These are phyloP conservation scores for Prunella himalayana DNA, from an alignment of 2,113 vertebrate species.

Conservation along the genomic window DNA sequence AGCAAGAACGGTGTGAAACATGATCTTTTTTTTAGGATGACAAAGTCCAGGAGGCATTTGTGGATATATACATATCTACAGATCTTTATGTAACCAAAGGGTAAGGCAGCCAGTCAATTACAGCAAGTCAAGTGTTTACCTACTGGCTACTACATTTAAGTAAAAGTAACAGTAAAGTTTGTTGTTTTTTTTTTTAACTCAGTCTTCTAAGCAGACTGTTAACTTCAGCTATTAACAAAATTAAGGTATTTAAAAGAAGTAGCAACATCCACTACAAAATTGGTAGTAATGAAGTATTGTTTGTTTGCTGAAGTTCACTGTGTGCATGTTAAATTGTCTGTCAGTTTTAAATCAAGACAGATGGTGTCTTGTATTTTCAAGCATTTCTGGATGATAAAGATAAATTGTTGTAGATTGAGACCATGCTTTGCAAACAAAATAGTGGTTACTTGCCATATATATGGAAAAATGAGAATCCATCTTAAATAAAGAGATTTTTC, in stretches of 20 bases:
- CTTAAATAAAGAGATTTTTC: background rate
- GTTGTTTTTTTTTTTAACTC: background rate
- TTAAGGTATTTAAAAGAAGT: background rate
- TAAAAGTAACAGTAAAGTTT: background rate
- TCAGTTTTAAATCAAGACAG: background rate
- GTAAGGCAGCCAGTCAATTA: background rate
- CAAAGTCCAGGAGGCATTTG: background rate
- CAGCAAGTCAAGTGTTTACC: background rate
- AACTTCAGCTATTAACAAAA: background rate
- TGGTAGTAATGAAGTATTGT: background rate
- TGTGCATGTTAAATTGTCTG: background rate
- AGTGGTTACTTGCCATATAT: background rate
- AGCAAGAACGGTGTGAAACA: background rate
- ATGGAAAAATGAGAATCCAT: background rate
- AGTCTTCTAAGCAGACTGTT: background rate
- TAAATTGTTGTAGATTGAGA: background rate
- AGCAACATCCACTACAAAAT: background rate
- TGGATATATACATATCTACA: background rate
- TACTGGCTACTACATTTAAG: background rate
- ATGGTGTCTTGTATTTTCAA: background rate
- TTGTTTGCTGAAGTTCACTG: background rate
- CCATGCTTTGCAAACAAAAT: background rate
- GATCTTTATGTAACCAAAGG: background rate
- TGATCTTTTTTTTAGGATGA: background rate
- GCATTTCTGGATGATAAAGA: constrained; percentile 1